Base-by-base conservation (phyloP, 1,140 invertebrate genomes). In the Leptinotarsa lineolata region DNA sequence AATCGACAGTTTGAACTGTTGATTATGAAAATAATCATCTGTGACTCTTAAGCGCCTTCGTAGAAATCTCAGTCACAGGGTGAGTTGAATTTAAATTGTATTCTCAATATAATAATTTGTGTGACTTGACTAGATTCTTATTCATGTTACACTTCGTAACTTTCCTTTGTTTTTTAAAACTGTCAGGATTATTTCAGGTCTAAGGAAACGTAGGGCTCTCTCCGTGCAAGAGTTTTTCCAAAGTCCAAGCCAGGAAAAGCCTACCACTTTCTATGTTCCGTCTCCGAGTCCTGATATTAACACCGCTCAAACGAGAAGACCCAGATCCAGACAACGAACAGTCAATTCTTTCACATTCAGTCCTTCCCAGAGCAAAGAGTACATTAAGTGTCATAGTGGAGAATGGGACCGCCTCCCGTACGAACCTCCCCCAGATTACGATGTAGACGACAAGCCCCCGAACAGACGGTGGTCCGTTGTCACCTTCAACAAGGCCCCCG, bases 191-290 rank as follows among this genome's bases (percentile, higher is more conserved):
- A 20, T 66, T 66, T 66, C 64, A 66, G 64, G 90, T 2, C 83
- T 92, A 64, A 82, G 90, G 66, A 89, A 87, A 74, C 84, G 90
- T 70, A 86, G 91, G 77, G 89, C 90, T 0, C 77, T 91, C 16
- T 91, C 89, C 60, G 90, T 91, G 5, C 88, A 90, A 69, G 91
- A 92, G 73, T 88, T 91, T 13, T 88, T 91, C 46, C 83, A 86
- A 66, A 86, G 84, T 63, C 85, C 84, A 1, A 77, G 76, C 61
- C 78, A 77, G 45, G 72, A 74, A 63, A 78, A 78, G 44, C 85
- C 90, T 0, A 85, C 90, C 0, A 91, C 88, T 45, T 92, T 92
- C 80, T 92, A 92, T 79, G 91, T 92, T 18, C 91, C 91, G 44
- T 90, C 82, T 16, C 80, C 80, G 24, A 63, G 72, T 20, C 60